Percentiles rank a stretch among this genome's conserved stretches.
phyloP scores from a whole-genome alignment of 2,888 invertebrate species.

The Chelonus formosanus region DNA sequence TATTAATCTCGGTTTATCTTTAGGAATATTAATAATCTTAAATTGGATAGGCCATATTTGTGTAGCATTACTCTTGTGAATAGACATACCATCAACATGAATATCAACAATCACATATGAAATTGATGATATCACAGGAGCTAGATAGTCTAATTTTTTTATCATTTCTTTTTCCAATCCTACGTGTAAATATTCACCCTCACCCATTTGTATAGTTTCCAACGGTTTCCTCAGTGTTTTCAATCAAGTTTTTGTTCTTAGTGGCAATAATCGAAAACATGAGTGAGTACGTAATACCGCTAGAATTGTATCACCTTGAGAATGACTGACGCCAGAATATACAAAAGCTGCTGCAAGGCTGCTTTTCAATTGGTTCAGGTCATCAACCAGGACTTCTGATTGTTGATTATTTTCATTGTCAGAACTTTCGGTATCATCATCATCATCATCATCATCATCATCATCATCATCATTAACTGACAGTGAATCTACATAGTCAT shows the following conservation, averaged over 20 bases:
- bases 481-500: constrained; percentile 5
- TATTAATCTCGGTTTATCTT: constrained; percentile 17
- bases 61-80: constrained; percentile 11
- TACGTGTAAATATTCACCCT: constrained; percentile 29
- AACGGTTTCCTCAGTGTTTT: constrained; percentile 14
- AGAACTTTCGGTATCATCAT: constrained; percentile 13
- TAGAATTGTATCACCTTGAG: constrained; percentile 28
- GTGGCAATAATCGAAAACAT: constrained; percentile 13
- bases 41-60: constrained; percentile 27
- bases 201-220: constrained; percentile 11
- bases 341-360: constrained; percentile 13
- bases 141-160: constrained; percentile 11
- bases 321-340: constrained; percentile 8
- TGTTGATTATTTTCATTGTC: constrained; percentile 17
- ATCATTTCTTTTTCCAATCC: constrained; percentile 21
- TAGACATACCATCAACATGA: constrained; percentile 28
- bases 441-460: too few species aligned
- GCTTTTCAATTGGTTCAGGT: not conserved
- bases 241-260: constrained; percentile 24
- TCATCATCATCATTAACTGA: constrained; percentile 11
- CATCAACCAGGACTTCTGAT: constrained; percentile 4
- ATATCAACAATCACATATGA: constrained; percentile 26
- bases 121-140: constrained; percentile 13
- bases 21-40: constrained; percentile 17
- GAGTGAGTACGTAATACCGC: constrained; percentile 9